These are phyloP conservation scores for Papilio xuthus DNA, from an alignment of 1,140 invertebrate genomes.

Conservation along the genomic window DNA sequence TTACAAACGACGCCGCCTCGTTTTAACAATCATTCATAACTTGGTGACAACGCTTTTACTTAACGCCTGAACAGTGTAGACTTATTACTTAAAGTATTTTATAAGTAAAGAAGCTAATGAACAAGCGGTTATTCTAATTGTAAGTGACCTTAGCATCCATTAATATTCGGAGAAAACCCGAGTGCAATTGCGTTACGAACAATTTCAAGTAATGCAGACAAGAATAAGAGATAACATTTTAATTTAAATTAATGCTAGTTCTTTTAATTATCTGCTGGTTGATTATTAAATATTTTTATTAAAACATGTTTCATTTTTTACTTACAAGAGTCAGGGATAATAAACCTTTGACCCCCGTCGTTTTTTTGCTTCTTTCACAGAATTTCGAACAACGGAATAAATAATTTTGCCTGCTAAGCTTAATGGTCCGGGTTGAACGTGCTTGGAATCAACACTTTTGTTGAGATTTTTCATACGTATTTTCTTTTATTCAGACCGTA, in stretches of 20 bases:
- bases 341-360: conserved; percentile 13
- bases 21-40: conserved; percentile 39
- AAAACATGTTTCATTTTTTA: neutral
- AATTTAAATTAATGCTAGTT: no score
- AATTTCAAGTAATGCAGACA: no score
- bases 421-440: conserved; percentile 52
- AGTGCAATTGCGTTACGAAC: no score
- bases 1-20: conserved; percentile 57
- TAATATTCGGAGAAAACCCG: neutral
- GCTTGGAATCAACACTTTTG: conserved; percentile 46
- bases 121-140: neutral
- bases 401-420: conserved; percentile 56
- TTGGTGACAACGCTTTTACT: conserved; percentile 26
- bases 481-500: neutral
- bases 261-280: neutral
- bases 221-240: no score
- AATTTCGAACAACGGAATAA: conserved; percentile 52
- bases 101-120: no score
- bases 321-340: conserved; percentile 20
- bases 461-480: conserved; percentile 39
- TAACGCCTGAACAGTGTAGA: neutral
- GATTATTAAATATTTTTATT: neutral
- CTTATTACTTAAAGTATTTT: neutral
- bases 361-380: conserved; percentile 37
- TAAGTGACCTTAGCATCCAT: neutral